Evolutionary conservation across 2,888 invertebrate species (phyloP), one percentile per base, ranked within the genome.

Genomic region (Stenoptilia bipunctidactyla): DNA sequence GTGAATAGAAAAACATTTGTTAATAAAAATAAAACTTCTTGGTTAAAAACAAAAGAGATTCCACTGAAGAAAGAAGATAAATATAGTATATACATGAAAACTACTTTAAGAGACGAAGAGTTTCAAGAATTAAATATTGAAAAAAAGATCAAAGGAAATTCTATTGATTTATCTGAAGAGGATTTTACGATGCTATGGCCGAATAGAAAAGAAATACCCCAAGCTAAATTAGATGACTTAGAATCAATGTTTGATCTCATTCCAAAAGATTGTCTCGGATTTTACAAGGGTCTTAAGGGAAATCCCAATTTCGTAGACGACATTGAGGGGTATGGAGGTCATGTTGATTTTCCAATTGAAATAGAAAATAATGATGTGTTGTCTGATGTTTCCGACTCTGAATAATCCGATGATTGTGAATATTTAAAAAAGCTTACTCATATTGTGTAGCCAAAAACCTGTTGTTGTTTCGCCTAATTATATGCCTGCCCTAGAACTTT

Each of bases 151-250:
- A 9, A 5, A 25, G 25, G 38, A 37, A 20, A 35, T 12, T 6
- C 13, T 36, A 15, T 14, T 1, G 13, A 14, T 9, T 42, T 42
- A 37, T 9, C 34, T 13, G 35, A 20, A 37, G 12, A 14, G 14
- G 44, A 43, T 38, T 39, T 47, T 13, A 36, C 27, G 12, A 36
- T 15, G n/a, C 37, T 49, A 20, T 47, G 47, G 49, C 46, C 49
- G 36, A 34, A 46, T 34, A 46, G 49, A n/a, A 49, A 47, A 46
- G 38, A 38, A 6, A 47, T 46, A 34, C 43, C 46, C 13, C 45
- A 35, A 36, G 45, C 45, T 27, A 49, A 49, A 42, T 40, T 49
- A 13, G 41, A 33, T 33, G 47, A 49, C 34, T 40, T 47, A 38
- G 27, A 30, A 34, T 48, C 45, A 6, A 8, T 49, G 5, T 41